Base-by-base conservation (phyloP, 2,888 invertebrate species). In the Drosophila fungiperda region DNA sequence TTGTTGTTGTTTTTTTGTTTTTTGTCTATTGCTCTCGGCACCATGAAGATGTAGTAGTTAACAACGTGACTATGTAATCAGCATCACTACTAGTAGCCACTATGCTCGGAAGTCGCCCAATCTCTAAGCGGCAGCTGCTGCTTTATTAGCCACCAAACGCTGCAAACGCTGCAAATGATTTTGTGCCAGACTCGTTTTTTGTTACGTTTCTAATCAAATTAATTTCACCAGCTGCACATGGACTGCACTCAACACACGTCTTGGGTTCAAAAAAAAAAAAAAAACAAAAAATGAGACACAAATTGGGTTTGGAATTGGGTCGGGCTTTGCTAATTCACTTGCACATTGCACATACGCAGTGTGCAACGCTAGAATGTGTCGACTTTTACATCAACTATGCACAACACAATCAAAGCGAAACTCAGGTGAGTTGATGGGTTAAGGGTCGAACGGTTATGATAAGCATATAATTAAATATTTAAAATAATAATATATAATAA, bases 371-470 rank as follows among this genome's bases (percentile, higher is more conserved):
- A 35, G 84, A 89, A 68, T 86, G 85, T 68, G 90, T 92, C 59
- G 92, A 92, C 80, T 90, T 91, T 75, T 90, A 84, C 74, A 72
- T 82, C 60, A 90, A 92, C 76, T 92, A 90, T 75, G 91, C 87
- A 68, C 91, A 91, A 68, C 91, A 91, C 74, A 89, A 90, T 78
- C 91, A 91, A 83, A 87, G 88, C 68, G 92, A 91, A 73, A 82
- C 89, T 74, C 82, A 89, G 89, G 90, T 92, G 75, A 79, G 83
- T 83, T 26, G 64, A 59, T 62, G 26, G 73, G 66, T 76, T 72
- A 78, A 57, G 54, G 78, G 79, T 78, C 32, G 36, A 45, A 23
- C 26, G 38, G 20, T 23, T 45, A 7, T 23, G 49, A n/a, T 32
- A 17, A 3, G 42, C 33, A 40, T 58, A 40, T 42, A 33, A 32